Base-by-base conservation (phyloP, 2,888 invertebrate species). In the Noctua comes region DNA sequence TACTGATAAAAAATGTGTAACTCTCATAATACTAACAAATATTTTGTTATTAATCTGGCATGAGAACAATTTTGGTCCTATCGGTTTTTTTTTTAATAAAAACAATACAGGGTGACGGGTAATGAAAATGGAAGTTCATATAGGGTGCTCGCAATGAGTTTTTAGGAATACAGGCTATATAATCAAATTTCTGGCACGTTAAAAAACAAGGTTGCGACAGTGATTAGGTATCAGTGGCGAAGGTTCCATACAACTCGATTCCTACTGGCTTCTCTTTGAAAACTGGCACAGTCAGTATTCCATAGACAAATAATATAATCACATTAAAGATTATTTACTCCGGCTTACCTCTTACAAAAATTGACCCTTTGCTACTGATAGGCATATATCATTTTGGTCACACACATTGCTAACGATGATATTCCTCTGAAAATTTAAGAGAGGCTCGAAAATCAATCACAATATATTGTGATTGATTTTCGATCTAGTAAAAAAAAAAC, bases 1-100 rank as follows among this genome's bases (percentile, higher is more conserved):
- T 40, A 31, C 54, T 59, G 83, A 84, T 84, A 86, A 86, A 73
- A 73, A 86, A 36, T 51, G 51, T 66, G n/a, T n/a, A 66, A n/a
- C 43, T n/a, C 16, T 40, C 40, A 65, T 66, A 21, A 65, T 16
- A 16, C 8, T 6, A 43, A 43, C 8, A 66, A 16, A 66, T 66
- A 66, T 66, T 43, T 66, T 66, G 43, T n/a, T 43, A 27, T 66
- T 43, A n/a, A 36, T 66, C 27, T 43, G 18, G n/a, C 66, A 77
- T 36, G 46, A 13, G 16, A 64, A 72, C 21, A 40, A 51, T 48
- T 73, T 74, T 68, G 1, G 1, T 27, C 31, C 21, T 24, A 16
- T 79, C 46, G 46, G 31, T 24, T n/a, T 31, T 62, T 68, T 51
- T 51, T 81, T 72, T 54, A 71, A 71, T 80, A 51, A 84, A 74